Percentiles rank a stretch among this genome's conserved stretches.
These are phyloP conservation scores for Silurus aristotelis DNA, from an alignment of 2,797 vertebrate genomes.

Conservation along the genomic window DNA sequence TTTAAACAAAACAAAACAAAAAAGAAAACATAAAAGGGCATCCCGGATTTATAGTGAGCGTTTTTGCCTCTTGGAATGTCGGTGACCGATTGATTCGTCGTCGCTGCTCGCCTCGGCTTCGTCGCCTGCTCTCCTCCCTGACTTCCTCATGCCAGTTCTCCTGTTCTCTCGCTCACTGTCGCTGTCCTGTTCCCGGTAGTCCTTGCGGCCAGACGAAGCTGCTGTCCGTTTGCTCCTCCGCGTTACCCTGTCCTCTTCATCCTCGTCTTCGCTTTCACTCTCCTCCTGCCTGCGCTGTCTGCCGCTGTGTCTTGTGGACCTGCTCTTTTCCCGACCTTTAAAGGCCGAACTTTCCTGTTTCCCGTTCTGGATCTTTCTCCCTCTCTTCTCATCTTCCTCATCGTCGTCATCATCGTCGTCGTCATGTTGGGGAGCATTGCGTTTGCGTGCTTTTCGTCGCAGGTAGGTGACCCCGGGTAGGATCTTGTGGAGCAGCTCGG, in stretches of 20 bases:
- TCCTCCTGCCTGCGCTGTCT: constrained; percentile 58
- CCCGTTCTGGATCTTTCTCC: constrained; percentile 38
- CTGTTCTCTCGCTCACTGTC: constrained; percentile 83
- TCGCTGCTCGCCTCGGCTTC: constrained; percentile 61
- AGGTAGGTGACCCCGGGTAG: constrained; percentile 87
- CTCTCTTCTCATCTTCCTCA: constrained; percentile 68
- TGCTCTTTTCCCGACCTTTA: constrained; percentile 37
- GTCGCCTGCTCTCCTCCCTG: constrained; percentile 33
- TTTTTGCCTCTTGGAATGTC: constrained; percentile 82
- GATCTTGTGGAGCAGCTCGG: constrained; percentile 88
- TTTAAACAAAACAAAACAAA: constrained; percentile 36
- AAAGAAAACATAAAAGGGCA: constrained; percentile 49
- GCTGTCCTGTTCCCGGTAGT: constrained; percentile 79
- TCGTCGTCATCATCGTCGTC: constrained; percentile 66
- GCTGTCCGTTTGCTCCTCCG: constrained; percentile 74
- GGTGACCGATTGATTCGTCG: constrained; percentile 69
- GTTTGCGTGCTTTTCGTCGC: constrained; percentile 75
- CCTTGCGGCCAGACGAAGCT: constrained; percentile 62
- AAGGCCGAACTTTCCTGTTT: constrained; percentile 29
- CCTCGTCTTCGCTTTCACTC: constrained; percentile 56
- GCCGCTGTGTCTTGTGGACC: constrained; percentile 47
- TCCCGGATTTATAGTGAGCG: constrained; percentile 68
- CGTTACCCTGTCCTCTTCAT: constrained; percentile 65
- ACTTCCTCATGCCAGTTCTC: constrained; percentile 67
- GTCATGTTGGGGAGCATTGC: constrained; percentile 63